Percentiles rank a stretch among this genome's conserved stretches.
Evolutionary conservation across 2,113 vertebrate genomes (phyloP).

Genomic region (Apus apus): DNA sequence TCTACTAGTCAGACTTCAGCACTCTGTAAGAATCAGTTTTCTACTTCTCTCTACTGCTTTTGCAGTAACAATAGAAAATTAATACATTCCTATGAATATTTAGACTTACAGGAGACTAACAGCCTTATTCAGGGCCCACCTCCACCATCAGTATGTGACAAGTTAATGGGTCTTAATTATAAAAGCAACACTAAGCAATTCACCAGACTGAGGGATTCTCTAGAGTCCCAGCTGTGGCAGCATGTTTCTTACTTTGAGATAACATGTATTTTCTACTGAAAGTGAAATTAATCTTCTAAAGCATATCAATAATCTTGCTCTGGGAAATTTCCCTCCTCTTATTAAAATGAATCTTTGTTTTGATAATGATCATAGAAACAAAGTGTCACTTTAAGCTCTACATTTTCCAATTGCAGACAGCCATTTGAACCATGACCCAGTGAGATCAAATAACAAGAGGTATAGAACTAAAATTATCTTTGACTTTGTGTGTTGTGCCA

Average conservation of each 20-base stretch:
- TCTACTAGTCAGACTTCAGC: neutral
- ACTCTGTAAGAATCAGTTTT: neutral
- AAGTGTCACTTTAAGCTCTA: neutral
- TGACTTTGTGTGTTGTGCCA: neutral
- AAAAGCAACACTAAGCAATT: constrained; percentile 70
- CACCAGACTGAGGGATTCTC: constrained; percentile 57
- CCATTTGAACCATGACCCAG: neutral
- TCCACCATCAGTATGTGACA: constrained; percentile 61
- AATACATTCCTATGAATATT: neutral
- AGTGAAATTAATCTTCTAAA: constrained; percentile 43
- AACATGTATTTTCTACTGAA: constrained; percentile 21
- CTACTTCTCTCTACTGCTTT: neutral
- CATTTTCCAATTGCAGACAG: neutral
- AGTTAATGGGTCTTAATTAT: constrained; percentile 69
- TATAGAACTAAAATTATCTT: neutral
- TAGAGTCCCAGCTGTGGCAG: constrained; percentile 1
- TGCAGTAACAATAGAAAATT: neutral
- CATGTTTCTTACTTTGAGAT: constrained; percentile 12
- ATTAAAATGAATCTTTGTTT: neutral
- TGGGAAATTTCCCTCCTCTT: neutral
- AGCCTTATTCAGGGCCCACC: constrained; percentile 54
- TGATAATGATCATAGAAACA: neutral
- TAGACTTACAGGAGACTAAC: neutral
- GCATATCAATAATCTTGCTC: neutral
- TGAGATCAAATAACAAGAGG: neutral